phyloP scores from a whole-genome alignment of 2,888 invertebrate genomes.

The Drosophila koepferae region DNA sequence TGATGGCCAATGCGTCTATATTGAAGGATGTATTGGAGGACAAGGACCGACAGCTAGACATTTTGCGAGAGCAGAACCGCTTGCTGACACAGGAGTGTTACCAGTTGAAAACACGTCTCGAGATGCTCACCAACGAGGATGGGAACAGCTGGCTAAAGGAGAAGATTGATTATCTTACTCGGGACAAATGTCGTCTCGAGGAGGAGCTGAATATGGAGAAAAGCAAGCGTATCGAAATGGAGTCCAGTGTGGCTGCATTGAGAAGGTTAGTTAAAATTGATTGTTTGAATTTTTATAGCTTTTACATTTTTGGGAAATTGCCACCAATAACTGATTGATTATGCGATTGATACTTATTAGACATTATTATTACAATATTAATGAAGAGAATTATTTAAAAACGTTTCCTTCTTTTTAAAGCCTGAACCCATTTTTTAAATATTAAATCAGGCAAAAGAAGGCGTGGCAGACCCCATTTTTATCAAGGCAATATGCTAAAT shows the following conservation, averaged over 20 bases:
- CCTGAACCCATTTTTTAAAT: too few relatives aligned
- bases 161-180: conserved; percentile 86
- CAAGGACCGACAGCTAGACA: conserved; percentile 90
- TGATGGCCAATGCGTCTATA: conserved; percentile 87
- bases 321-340: background rate
- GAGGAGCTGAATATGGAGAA: conserved; percentile 85
- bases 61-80: conserved; percentile 88
- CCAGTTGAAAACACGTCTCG: conserved; percentile 89
- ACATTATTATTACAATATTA: too few relatives aligned
- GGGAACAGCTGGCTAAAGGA: conserved; percentile 86
- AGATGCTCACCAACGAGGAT: conserved; percentile 89
- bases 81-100: conserved; percentile 88
- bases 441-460: too few relatives aligned
- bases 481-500: too few relatives aligned
- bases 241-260: conserved; percentile 85
- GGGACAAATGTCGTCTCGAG: conserved; percentile 86
- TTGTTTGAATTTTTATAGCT: background rate
- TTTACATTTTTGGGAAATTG: background rate
- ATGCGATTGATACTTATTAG: background rate
- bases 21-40: conserved; percentile 89
- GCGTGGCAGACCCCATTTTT: too few relatives aligned
- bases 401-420: too few relatives aligned
- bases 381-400: background rate
- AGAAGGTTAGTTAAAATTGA: conserved; percentile 84
- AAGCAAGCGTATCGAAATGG: conserved; percentile 86